A percentile compares a stretch with the other conserved stretches of the same genome.
Evolutionary conservation across 2,888 invertebrate species (phyloP).

Genomic region (Mayetiola destructor): DNA sequence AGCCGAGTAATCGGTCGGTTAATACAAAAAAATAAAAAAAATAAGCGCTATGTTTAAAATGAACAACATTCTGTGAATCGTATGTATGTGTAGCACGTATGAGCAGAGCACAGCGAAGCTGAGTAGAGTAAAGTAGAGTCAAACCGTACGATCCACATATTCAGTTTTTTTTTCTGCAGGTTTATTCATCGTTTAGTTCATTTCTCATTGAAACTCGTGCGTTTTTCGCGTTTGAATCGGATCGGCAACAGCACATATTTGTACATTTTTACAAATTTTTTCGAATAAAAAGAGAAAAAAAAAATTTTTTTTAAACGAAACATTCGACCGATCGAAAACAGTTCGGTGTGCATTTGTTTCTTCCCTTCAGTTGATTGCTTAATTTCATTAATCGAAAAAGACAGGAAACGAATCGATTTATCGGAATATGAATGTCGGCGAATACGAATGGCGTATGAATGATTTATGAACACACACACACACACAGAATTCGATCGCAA

Average conservation of each 20-base stretch:
- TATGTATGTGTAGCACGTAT: too few species aligned
- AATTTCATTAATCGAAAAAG: too few species aligned
- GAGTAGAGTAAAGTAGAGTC: too few species aligned
- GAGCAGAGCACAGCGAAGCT: too few species aligned
- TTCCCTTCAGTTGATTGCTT: too few species aligned
- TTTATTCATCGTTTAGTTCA: neutral
- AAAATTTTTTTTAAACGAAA: neutral
- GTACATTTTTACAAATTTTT: neutral
- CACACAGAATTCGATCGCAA: neutral
- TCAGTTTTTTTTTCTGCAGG: neutral
- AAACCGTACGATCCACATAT: too few species aligned
- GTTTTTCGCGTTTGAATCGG: neutral
- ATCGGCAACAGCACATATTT: neutral
- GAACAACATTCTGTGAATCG: too few species aligned
- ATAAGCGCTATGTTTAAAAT: too few species aligned
- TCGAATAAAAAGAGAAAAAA: neutral
- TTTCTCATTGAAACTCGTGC: slow-evolving; percentile 7
- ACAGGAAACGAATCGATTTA: too few species aligned
- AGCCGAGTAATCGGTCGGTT: too few species aligned
- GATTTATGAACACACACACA: neutral
- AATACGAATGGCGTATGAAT: neutral
- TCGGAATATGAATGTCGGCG: too few species aligned
- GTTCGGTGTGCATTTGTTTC: neutral
- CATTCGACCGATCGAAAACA: neutral
- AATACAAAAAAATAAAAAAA: too few species aligned